Conservation (phyloP, 2,113 vertebrate species). For the Phoenicopterus ruber region DNA sequence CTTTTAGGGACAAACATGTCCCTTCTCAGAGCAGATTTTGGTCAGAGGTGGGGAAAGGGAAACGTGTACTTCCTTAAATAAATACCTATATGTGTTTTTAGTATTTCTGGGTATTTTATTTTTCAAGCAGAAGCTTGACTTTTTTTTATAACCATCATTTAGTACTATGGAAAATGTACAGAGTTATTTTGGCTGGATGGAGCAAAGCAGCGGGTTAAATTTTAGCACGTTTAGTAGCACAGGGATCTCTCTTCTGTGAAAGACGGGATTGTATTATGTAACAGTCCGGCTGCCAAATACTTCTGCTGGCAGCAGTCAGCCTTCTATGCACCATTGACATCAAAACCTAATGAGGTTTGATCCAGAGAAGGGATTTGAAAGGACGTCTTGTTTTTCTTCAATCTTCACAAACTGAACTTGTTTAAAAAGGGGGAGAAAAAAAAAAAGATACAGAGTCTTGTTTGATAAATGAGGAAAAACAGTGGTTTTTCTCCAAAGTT, state of each 20-base stretch:
- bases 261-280: conserved; percentile 73
- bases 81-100: conserved; percentile 14
- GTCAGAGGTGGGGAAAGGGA: conserved; percentile 42
- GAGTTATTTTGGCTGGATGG: conserved; percentile 44
- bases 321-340: conserved; percentile 71
- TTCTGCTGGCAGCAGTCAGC: conserved; percentile 56
- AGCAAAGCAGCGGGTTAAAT: conserved; percentile 62
- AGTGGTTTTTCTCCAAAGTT: conserved; percentile 13
- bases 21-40: neutral
- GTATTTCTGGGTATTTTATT: neutral
- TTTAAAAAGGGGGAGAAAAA: conserved; percentile 6
- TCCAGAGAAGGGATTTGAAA: conserved; percentile 63
- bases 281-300: conserved; percentile 63
- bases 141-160: neutral
- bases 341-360: conserved; percentile 66
- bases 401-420: conserved; percentile 59
- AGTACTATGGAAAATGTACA: conserved; percentile 48
- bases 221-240: conserved; percentile 62
- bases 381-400: conserved; percentile 58
- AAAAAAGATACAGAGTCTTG: conserved; percentile 53
- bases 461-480: conserved; percentile 56
- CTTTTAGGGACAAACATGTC: conserved; percentile 27
- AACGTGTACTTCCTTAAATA: conserved; percentile 54
- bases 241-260: conserved; percentile 59
- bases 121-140: neutral